These are phyloP conservation scores for Recurvirostra avosetta DNA, from an alignment of 2,113 vertebrate species.

Conservation along the genomic window DNA sequence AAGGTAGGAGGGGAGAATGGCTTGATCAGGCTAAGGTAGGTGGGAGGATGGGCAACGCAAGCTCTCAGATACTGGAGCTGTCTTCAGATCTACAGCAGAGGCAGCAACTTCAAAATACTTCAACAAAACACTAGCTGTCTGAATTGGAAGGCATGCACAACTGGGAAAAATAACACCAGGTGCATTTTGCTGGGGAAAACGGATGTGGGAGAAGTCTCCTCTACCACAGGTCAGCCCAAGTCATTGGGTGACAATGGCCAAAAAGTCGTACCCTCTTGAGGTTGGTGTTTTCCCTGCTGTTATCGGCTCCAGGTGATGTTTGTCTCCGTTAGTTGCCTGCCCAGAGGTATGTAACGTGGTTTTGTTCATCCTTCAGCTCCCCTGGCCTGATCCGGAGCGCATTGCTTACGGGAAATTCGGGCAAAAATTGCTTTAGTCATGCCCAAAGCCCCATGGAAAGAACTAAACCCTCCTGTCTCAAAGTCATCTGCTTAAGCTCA, in stretches of 20 bases:
- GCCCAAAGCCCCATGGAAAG: background rate
- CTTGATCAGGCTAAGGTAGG: background rate
- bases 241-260: background rate
- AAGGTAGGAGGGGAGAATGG: background rate
- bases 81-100: background rate
- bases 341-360: rapidly evolving
- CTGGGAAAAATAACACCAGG: rapidly evolving
- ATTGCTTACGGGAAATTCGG: background rate
- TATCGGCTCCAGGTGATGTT: background rate
- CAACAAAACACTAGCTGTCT: background rate
- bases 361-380: background rate
- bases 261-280: background rate
- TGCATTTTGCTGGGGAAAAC: background rate
- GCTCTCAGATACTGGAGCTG: background rate
- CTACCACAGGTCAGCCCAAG: background rate
- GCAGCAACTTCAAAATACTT: background rate
- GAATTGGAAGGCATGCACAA: background rate
- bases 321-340: background rate
- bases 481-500: background rate
- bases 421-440: background rate
- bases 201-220: rapidly evolving
- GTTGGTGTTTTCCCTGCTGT: background rate
- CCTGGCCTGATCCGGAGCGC: background rate
- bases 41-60: background rate
- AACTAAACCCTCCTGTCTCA: background rate